Conservation (phyloP, 1,140 invertebrate species). For the Chrysomallon squamiferum region DNA sequence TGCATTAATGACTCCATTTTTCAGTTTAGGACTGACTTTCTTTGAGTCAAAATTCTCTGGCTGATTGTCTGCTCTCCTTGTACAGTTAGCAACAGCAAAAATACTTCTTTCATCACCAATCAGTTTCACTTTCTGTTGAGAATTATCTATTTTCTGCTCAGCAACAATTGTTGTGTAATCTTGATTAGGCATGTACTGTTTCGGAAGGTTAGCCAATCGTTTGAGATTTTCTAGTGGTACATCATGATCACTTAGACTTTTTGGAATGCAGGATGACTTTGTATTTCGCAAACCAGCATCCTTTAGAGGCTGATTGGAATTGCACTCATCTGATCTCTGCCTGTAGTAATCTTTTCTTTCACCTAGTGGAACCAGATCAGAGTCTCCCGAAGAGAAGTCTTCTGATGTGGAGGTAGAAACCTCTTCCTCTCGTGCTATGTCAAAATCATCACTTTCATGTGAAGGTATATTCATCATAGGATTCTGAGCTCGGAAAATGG, state of each 20-base stretch:
- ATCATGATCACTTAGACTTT: neutral
- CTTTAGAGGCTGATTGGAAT: neutral
- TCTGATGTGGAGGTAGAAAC: neutral
- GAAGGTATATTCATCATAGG: too few species aligned
- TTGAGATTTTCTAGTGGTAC: slow-evolving; percentile 26
- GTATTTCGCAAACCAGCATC: neutral
- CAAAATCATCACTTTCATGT: neutral
- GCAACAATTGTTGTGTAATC: slow-evolving; percentile 29
- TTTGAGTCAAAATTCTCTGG: neutral
- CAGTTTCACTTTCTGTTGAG: neutral
- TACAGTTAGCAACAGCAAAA: neutral
- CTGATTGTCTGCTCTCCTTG: neutral
- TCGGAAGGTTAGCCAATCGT: slow-evolving; percentile 25
- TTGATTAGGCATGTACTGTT: slow-evolving; percentile 25
- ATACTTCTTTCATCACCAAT: neutral
- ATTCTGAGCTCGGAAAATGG: too few species aligned
- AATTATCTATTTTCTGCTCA: slow-evolving; percentile 30
- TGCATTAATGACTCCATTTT: neutral
- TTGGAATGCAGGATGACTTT: neutral
- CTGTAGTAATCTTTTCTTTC: neutral
- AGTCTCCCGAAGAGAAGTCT: neutral
- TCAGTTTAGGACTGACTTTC: neutral
- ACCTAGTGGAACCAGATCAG: neutral
- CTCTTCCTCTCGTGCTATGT: neutral
- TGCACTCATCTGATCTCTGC: neutral